These are phyloP conservation scores for Styela plicata DNA, from an alignment of 23 tunicate species.

Conservation along the genomic window DNA sequence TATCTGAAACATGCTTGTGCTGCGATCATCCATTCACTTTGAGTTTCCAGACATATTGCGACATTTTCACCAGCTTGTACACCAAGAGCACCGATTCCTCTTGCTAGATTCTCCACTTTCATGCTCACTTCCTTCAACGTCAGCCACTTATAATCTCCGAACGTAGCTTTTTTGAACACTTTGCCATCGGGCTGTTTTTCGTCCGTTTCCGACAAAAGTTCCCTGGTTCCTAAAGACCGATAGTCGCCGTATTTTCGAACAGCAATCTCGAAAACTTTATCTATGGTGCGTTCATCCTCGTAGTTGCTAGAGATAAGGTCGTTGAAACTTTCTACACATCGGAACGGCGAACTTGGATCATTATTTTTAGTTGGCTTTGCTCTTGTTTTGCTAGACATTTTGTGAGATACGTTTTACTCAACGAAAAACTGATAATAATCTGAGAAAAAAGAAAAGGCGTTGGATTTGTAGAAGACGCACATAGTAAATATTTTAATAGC, in stretches of 20 bases:
- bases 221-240: conserved; percentile 77
- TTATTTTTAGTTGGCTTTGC: conserved; percentile 15
- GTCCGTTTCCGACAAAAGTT: conserved; percentile 77
- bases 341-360: conserved; percentile 49
- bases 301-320: conserved; percentile 29
- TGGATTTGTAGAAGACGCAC: too few relatives aligned
- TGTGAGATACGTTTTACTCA: neutral
- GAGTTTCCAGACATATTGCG: conserved; percentile 89
- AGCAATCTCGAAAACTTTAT: conserved; percentile 52
- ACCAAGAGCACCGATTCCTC: conserved; percentile 57
- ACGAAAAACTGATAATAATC: too few relatives aligned
- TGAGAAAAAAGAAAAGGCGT: too few relatives aligned
- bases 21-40: conserved; percentile 96
- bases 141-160: conserved; percentile 84
- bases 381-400: conserved; percentile 16
- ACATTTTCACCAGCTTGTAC: conserved; percentile 59
- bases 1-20: conserved; percentile 85
- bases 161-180: conserved; percentile 91
- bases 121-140: conserved; percentile 51
- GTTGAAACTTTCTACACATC: conserved; percentile 49
- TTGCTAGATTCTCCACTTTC: conserved; percentile 45
- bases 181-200: conserved; percentile 91
- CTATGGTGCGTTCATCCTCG: conserved; percentile 44
- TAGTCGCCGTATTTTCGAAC: conserved; percentile 31
- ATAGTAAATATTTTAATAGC: too few relatives aligned